Conservation (phyloP, 2,113 vertebrate species). For the Entosphenus tridentatus region DNA sequence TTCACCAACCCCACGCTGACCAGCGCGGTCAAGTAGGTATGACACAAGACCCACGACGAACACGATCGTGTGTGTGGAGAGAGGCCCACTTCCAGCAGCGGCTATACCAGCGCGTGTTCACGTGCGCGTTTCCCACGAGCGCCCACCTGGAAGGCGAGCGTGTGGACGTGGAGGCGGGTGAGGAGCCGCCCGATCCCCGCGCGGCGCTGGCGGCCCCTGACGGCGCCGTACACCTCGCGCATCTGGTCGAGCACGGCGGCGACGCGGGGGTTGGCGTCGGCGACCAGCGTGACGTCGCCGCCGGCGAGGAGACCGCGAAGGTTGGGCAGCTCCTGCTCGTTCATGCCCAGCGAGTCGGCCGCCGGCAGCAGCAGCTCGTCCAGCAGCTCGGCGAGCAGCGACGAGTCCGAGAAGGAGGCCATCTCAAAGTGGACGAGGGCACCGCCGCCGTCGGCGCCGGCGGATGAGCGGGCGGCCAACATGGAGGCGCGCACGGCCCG, state of each 20-base stretch:
- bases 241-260: constrained; percentile 47
- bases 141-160: constrained; percentile 30
- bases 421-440: constrained; percentile 37
- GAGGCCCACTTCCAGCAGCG: no score
- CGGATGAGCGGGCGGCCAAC: no score
- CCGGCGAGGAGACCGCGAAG: constrained; percentile 35
- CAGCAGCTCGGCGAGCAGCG: constrained; percentile 30
- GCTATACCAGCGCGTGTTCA: no score
- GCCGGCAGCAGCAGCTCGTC: constrained; percentile 23
- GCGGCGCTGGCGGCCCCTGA: constrained; percentile 21
- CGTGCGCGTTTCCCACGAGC: no score
- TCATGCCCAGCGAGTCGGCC: constrained; percentile 43
- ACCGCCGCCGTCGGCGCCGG: neutral
- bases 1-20: no score
- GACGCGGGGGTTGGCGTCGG: constrained; percentile 42
- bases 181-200: constrained; percentile 17
- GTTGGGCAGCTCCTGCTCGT: constrained; percentile 48
- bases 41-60: no score
- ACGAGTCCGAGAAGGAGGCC: constrained; percentile 42
- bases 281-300: constrained; percentile 32
- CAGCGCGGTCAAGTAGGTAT: no score
- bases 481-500: no score
- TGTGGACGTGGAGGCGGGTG: constrained; percentile 41
- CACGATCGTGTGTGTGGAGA: no score
- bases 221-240: constrained; percentile 34